Evolutionary conservation across 2,113 vertebrate species (phyloP).

Genomic region (Grammomys surdaster): DNA sequence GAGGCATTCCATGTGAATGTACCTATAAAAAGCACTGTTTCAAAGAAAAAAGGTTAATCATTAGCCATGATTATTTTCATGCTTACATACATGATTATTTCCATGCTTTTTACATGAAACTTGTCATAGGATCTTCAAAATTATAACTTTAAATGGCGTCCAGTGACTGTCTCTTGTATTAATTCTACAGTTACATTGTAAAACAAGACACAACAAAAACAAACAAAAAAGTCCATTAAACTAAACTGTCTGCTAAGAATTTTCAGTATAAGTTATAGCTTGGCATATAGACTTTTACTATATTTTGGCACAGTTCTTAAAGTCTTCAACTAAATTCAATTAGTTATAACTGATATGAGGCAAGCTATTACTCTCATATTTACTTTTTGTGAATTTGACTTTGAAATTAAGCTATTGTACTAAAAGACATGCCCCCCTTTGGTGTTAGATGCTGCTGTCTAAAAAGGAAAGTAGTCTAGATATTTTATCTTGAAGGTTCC

Average conservation of each 20-base stretch:
- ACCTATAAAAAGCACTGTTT: constrained; percentile 7
- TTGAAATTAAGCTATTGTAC: constrained; percentile 11
- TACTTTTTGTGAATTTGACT: background rate
- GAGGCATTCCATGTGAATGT: background rate
- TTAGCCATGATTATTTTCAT: background rate
- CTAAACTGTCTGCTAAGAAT: background rate
- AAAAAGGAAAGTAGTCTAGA: constrained; percentile 2
- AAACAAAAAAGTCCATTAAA: background rate
- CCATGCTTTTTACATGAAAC: background rate
- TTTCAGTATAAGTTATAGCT: background rate
- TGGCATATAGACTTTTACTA: background rate
- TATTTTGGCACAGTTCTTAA: constrained; percentile 59
- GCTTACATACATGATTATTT: background rate
- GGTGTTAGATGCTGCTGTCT: background rate
- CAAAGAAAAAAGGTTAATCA: background rate
- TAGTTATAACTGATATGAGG: constrained; percentile 17
- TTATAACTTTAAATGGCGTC: background rate
- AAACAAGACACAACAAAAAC: too few species aligned
- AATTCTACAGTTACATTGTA: background rate
- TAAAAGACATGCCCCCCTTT: background rate
- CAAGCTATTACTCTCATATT: background rate
- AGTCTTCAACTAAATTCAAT: constrained; percentile 48
- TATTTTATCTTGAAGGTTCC: background rate
- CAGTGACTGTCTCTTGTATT: background rate
- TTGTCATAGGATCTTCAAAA: constrained; percentile 25